These are phyloP conservation scores for Porites rus DNA, from an alignment of 92 coral and sea anemone species.

Conservation along the genomic window DNA sequence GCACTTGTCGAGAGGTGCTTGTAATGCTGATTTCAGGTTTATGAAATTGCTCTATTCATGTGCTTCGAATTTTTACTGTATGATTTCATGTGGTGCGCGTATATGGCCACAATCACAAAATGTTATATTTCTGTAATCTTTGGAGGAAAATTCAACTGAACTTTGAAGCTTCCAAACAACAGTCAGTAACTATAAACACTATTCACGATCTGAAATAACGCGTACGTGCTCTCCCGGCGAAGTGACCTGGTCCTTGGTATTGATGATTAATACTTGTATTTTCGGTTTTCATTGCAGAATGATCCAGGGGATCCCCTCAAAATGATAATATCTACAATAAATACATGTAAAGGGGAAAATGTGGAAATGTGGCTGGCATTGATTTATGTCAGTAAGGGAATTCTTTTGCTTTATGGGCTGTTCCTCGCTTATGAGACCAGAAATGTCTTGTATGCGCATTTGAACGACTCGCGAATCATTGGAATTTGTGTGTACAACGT, in stretches of 20 bases:
- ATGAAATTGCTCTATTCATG: too few species aligned
- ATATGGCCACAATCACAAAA: too few species aligned
- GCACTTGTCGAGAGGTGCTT: background rate
- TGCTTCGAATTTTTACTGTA: too few species aligned
- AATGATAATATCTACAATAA: constrained; percentile 47
- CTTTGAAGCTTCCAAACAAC: too few species aligned
- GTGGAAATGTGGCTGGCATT: constrained; percentile 80
- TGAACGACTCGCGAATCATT: constrained; percentile 95
- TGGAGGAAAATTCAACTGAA: too few species aligned
- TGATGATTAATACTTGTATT: background rate
- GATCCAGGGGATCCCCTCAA: constrained; percentile 42
- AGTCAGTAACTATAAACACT: too few species aligned
- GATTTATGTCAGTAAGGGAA: constrained; percentile 88
- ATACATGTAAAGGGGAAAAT: constrained; percentile 67
- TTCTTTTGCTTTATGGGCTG: constrained; percentile 88
- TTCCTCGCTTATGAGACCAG: constrained; percentile 96
- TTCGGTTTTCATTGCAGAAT: constrained; percentile 44
- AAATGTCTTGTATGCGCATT: constrained; percentile 91
- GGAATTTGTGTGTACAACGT: constrained; percentile 98
- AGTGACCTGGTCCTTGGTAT: too few species aligned
- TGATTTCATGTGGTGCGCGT: too few species aligned
- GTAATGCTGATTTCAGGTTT: too few species aligned
- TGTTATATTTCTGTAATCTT: too few species aligned
- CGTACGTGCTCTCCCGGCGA: background rate
- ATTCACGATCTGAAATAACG: too few species aligned